Evolutionary conservation across 2,797 vertebrate genomes (phyloP), one percentile per base, ranked within the genome.

Genomic region (Sebastolobus altivelis): DNA sequence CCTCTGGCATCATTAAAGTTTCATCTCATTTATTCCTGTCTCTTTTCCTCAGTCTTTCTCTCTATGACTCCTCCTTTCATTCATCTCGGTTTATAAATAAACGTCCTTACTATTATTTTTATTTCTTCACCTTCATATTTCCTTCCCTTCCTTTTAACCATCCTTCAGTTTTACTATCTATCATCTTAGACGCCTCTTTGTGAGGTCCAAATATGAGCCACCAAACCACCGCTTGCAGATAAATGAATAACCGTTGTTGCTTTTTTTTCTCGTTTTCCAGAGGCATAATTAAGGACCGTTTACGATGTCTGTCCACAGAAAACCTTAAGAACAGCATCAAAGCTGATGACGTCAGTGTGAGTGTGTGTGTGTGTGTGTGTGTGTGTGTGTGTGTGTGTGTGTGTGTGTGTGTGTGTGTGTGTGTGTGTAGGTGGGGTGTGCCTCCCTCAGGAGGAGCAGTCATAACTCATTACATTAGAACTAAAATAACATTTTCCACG

Each of bases 391-490:
- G 75, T 84, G 86, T 83, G 78, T 74, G 70, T 69, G 75, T 77
- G 69, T 59, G 79, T 71, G 81, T 81, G 62, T 67, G 62, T 63
- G 33, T 62, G 37, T 38, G 59, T 61, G 37, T 65, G 37, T 66
- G 61, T 67, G 75, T 86, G 86, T 82, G 78, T 75, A 55, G 66
- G 71, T 82, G 79, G 82, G 80, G 61, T 85, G 88, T 79, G 87
- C 69, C 87, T 87, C 90, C 90, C 90, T 81, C 60, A 61, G 91
- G 92, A 88, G 81, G 38, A 83, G 88, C 90, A 89, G 90, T 92
- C 92, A 94, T 84, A 91, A 92, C 91, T 90, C 89, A 90, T 94
- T 90, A 94, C 67, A 81, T 87, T 91, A 69, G 31, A 84, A 77
- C 75, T 80, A 84, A 87, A 92, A 90, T 84, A 91, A 89, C 73